These are phyloP conservation scores for Mamestra brassicae DNA, from an alignment of 2,888 invertebrate genomes.

Conservation along the genomic window DNA sequence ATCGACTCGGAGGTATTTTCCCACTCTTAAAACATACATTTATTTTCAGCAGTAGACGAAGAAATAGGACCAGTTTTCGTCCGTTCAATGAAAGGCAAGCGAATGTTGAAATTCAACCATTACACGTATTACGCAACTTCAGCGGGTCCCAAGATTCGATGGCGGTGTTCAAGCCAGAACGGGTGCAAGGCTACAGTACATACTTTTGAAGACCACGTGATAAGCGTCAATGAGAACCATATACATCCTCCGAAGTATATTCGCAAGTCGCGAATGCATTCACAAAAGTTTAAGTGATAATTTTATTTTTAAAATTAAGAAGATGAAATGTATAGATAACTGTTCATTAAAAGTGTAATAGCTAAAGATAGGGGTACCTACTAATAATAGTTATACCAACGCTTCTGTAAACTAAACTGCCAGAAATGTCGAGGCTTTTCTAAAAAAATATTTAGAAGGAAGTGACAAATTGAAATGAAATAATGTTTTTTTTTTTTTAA, in stretches of 20 bases:
- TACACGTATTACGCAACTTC: slow-evolving; percentile 64
- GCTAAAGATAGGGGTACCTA: neutral
- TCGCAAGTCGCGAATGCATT: slow-evolving; percentile 35
- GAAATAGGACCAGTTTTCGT: slow-evolving; percentile 49
- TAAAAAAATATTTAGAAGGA: too few relatives aligned
- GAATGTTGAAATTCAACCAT: slow-evolving; percentile 59
- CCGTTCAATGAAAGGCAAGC: slow-evolving; percentile 61
- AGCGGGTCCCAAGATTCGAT: slow-evolving; percentile 53
- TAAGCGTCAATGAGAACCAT: slow-evolving; percentile 46
- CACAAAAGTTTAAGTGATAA: slow-evolving; percentile 5
- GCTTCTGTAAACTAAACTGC: too few relatives aligned
- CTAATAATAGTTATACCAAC: too few relatives aligned
- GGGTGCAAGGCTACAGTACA: slow-evolving; percentile 58
- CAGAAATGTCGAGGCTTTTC: too few relatives aligned
- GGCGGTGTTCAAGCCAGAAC: slow-evolving; percentile 63
- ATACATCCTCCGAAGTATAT: slow-evolving; percentile 50
- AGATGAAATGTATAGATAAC: neutral
- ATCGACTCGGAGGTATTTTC: neutral
- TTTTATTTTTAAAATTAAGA: neutral
- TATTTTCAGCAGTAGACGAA: slow-evolving; percentile 18
- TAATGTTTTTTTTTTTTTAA: too few relatives aligned
- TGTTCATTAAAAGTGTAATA: neutral
- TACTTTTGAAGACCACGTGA: slow-evolving; percentile 52
- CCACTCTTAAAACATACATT: neutral
- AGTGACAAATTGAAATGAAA: too few relatives aligned